Base-by-base conservation (phyloP, 23 tunicate genomes). In the Styela clava region DNA sequence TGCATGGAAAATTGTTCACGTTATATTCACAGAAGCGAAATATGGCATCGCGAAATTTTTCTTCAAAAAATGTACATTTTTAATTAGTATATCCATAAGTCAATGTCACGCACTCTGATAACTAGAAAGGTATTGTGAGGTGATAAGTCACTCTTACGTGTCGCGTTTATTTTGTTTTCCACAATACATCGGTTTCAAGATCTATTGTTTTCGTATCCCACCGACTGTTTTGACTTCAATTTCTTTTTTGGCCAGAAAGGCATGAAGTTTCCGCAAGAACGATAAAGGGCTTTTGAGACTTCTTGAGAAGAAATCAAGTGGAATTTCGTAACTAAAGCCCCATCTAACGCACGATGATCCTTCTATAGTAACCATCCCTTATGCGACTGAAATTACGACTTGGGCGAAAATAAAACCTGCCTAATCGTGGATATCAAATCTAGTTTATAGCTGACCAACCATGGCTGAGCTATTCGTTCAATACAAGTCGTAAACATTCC, bases 141-240 rank as follows among this genome's bases (percentile, higher is more conserved):
- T 67, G 31, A 67, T 67, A 67, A 67, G 71, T 67, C 71, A 67
- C 22, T 67, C 71, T 67, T 29, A 67, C 71, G 71, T 67, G 71
- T 67, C 71, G 31, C 31, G 71, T 29, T 67, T 67, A 67, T 67
- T 19, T 67, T 0, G 12, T 67, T 29, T 67, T 27, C 31, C 31
- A 67, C 30, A 29, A 25, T 16, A 67, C 31, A 25, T 12, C 22
- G 16, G 31, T 22, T 25, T 67, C 22, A 16, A 27, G 0, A 18
- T 27, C 71, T 67, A 67, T 29, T 67, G 71, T 67, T 22, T 27
- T 22, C 71, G 23, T 67, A 16, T 22, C 30, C 30, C 19, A 19
- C 71, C 71, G 22, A 27, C 1, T 25, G 71, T 24, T 67, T 29
- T n/a, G 9, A 44, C 56, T 44, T 44, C 12, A 5, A 44, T 44